A percentile compares a stretch with the other conserved stretches of the same genome.
Evolutionary conservation across 1,140 invertebrate genomes (phyloP).

Genomic region (Pseudobourletiella spinata): DNA sequence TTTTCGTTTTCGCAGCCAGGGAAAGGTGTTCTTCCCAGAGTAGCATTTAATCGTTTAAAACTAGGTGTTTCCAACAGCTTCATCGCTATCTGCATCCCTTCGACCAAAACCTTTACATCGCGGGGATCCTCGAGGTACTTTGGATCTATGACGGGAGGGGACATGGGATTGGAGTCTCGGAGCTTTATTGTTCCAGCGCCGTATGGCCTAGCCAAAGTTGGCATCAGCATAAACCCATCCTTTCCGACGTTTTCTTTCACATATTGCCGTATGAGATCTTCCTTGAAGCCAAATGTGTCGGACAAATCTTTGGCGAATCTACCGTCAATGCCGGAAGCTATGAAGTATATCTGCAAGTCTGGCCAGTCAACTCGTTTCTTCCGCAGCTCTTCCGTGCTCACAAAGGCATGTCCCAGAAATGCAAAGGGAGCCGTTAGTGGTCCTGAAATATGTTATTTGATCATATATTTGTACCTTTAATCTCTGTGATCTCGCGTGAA

Average conservation of each 20-base stretch:
- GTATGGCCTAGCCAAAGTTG: slow-evolving; percentile 34
- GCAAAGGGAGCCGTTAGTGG: not conserved
- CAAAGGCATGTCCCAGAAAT: slow-evolving; percentile 10
- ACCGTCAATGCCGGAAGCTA: not conserved
- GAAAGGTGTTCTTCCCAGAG: slow-evolving; percentile 38
- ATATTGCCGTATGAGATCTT: too few relatives aligned
- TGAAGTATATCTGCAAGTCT: slow-evolving; percentile 24
- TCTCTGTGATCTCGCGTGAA: too few relatives aligned
- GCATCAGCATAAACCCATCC: too few relatives aligned
- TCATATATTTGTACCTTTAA: too few relatives aligned
- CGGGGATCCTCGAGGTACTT: slow-evolving; percentile 35
- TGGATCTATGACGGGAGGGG: slow-evolving; percentile 35
- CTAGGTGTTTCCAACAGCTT: slow-evolving; percentile 16
- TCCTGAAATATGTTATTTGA: too few relatives aligned
- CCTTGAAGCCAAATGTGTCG: not conserved
- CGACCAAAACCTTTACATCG: slow-evolving; percentile 25
- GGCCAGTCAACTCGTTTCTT: slow-evolving; percentile 23
- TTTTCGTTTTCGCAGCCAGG: slow-evolving; percentile 65
- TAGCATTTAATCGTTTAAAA: slow-evolving; percentile 13
- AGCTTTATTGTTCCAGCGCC: slow-evolving; percentile 32
- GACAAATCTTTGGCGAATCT: not conserved
- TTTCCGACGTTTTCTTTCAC: too few relatives aligned
- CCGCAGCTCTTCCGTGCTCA: not conserved
- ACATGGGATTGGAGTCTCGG: slow-evolving; percentile 23
- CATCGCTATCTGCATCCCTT: not conserved